Percentiles rank a stretch among this genome's conserved stretches.
Conservation (phyloP, 2,888 invertebrate species). For the Buathra laborator region DNA sequence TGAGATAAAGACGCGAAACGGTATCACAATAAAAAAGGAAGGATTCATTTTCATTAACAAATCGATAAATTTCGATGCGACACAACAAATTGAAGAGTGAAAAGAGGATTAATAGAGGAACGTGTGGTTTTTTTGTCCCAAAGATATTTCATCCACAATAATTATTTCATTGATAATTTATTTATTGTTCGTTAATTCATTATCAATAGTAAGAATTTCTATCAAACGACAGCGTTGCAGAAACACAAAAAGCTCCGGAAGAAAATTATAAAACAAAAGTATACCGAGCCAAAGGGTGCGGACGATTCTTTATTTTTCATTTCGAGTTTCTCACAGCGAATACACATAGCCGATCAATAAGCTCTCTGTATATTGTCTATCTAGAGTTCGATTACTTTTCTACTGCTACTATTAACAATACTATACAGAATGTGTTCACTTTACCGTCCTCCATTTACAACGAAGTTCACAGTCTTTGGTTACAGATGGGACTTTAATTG, state of each 20-base stretch:
- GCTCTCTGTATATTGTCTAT: background rate
- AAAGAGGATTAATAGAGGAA: too few species aligned
- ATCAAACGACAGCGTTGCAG: background rate
- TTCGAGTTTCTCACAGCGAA: slow-evolving; percentile 1
- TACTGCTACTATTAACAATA: slow-evolving; percentile 54
- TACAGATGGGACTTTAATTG: slow-evolving; percentile 79
- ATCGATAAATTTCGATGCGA: background rate
- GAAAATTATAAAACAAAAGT: background rate
- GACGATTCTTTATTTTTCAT: slow-evolving; percentile 16
- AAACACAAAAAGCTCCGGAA: background rate
- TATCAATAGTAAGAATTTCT: background rate
- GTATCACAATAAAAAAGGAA: background rate
- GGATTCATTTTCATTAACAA: background rate
- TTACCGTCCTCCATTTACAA: slow-evolving; percentile 77
- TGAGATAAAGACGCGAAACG: slow-evolving; percentile 1
- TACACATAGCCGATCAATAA: slow-evolving; percentile 18
- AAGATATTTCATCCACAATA: too few species aligned
- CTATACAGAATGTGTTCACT: slow-evolving; percentile 66
- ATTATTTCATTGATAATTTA: background rate
- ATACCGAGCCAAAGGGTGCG: slow-evolving; percentile 16
- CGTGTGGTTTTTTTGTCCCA: too few species aligned
- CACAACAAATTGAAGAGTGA: too few species aligned
- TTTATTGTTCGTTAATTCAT: background rate
- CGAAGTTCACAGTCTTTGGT: slow-evolving; percentile 73
- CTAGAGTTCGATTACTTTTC: slow-evolving; percentile 14